phyloP scores from a whole-genome alignment of 2,113 vertebrate species.

The Gobius niger region DNA sequence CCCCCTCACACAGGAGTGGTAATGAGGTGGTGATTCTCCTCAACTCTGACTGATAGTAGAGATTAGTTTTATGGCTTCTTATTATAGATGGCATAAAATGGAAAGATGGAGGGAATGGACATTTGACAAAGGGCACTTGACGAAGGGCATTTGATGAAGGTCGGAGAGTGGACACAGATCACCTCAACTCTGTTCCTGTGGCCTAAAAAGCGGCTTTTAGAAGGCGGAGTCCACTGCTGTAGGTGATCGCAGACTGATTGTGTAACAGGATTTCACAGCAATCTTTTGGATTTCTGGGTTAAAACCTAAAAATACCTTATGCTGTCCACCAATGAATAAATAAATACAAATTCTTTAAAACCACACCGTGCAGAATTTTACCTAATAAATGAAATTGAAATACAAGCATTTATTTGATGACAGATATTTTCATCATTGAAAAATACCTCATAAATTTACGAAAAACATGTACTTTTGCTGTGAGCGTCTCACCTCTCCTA shows the following conservation, averaged over 20 bases:
- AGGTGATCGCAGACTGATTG: slow-evolving; percentile 46
- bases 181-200: slow-evolving; percentile 44
- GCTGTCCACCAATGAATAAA: background rate
- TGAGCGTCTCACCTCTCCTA: too few relatives aligned
- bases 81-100: slow-evolving; percentile 51
- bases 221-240: slow-evolving; percentile 16
- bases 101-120: slow-evolving; percentile 42
- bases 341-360: background rate
- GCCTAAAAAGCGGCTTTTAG: slow-evolving; percentile 27
- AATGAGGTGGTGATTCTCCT: slow-evolving; percentile 65
- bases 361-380: too few relatives aligned
- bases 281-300: slow-evolving; percentile 51
- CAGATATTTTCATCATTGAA: too few relatives aligned
- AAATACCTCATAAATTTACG: too few relatives aligned
- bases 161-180: slow-evolving; percentile 26
- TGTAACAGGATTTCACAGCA: slow-evolving; percentile 46
- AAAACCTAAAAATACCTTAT: slow-evolving; percentile 9
- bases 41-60: slow-evolving; percentile 52
- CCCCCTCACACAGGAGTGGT: slow-evolving; percentile 53
- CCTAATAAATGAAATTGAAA: too few relatives aligned
- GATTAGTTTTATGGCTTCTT: slow-evolving; percentile 62
- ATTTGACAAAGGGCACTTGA: slow-evolving; percentile 68
- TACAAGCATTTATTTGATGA: too few relatives aligned
- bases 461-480: too few relatives aligned
- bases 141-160: slow-evolving; percentile 70